Evolutionary conservation across 2,797 vertebrate genomes (phyloP), one percentile per base, ranked within the genome.

Genomic region (Champsocephalus esox): DNA sequence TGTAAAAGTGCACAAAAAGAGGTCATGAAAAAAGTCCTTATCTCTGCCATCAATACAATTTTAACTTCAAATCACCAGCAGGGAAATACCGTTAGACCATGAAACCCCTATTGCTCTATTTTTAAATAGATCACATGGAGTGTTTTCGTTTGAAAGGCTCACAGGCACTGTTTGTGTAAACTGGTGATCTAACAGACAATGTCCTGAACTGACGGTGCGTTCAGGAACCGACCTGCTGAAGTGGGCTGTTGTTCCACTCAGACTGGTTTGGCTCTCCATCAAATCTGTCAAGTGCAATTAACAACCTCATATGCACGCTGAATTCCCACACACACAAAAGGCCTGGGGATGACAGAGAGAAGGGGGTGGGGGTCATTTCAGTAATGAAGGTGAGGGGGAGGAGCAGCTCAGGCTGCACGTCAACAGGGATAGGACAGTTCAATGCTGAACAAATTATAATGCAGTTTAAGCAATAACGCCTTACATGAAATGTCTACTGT

Each of bases 231-330:
- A 81, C 79, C 19, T 66, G 68, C 67, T 77, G 77, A 90, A 88
- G 66, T 48, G 73, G 75, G 17, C 80, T 85, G 87, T 91, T 92
- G 83, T 90, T 87, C 87, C 68, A 55, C 66, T 72, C 59, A 55
- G 77, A 55, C 92, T 87, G 48, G 62, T 83, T 90, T 92, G 89
- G 89, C 86, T 88, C 86, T 66, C 56, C 63, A 67, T 87, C 86
- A 81, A 79, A 86, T 66, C 92, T 95, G 94, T 92, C 94, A 89
- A 83, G 81, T 92, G 88, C 91, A 94, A 95, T 95, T 94, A 95
- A 86, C 64, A 74, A 57, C 81, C 80, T 83, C 75, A 88, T 88
- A 75, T 77, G 80, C 81, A 66, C 16, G 7, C 51, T 72, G 74
- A 73, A 66, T 86, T 72, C 87, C 66, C 52, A 43, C 62, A 61